A percentile compares a stretch with the other conserved stretches of the same genome.
phyloP scores from a whole-genome alignment of 1,140 invertebrate species.

The Eumeta japonica region DNA sequence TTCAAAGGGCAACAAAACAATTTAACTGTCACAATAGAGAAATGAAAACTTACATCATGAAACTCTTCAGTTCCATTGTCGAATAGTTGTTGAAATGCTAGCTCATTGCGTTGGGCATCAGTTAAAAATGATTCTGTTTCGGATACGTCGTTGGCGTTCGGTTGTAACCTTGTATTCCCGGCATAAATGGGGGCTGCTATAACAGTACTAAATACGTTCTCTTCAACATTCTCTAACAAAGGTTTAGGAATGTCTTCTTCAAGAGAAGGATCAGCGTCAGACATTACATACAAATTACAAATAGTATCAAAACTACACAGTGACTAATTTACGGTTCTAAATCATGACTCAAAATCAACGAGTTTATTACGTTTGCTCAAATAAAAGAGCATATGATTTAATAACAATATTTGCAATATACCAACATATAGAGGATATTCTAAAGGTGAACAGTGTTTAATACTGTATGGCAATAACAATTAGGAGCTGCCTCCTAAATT shows the following conservation, averaged over 20 bases:
- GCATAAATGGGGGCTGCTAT: slow-evolving; percentile 42
- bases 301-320: too few relatives aligned
- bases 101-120: slow-evolving; percentile 44
- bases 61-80: slow-evolving; percentile 40
- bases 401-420: too few relatives aligned
- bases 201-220: slow-evolving; percentile 48
- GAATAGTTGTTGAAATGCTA: slow-evolving; percentile 42
- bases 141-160: slow-evolving; percentile 30
- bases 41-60: slow-evolving; percentile 26
- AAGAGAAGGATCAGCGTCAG: slow-evolving; percentile 53
- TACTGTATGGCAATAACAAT: too few relatives aligned
- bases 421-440: too few relatives aligned
- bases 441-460: too few relatives aligned
- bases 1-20: too few relatives aligned
- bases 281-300: slow-evolving; percentile 56
- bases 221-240: slow-evolving; percentile 32
- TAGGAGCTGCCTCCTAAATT: too few relatives aligned
- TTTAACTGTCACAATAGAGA: too few relatives aligned
- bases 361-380: too few relatives aligned
- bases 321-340: too few relatives aligned
- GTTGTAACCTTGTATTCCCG: slow-evolving; percentile 40
- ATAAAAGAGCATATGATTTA: too few relatives aligned
- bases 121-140: slow-evolving; percentile 42
- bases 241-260: slow-evolving; percentile 51
- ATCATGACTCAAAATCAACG: too few relatives aligned